phyloP scores from a whole-genome alignment of 2,888 invertebrate species.

The Heliothis peltigera region DNA sequence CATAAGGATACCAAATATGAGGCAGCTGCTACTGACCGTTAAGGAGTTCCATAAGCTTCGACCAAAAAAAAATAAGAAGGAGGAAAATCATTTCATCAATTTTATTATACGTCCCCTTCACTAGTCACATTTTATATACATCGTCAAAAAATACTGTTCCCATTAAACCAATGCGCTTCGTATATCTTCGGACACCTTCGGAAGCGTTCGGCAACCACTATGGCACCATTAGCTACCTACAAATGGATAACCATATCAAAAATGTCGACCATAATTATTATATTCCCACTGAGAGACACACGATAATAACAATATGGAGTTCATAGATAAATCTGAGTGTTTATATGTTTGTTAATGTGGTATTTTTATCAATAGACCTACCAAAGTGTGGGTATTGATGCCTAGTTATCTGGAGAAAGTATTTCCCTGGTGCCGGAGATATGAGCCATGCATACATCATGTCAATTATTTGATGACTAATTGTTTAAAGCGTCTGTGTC shows the following conservation, averaged over 20 bases:
- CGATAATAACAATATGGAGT: conserved; percentile 28
- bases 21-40: too few species aligned
- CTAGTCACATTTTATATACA: too few species aligned
- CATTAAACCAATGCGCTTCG: conserved; percentile 1
- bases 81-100: too few species aligned
- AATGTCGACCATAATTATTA: conserved; percentile 42
- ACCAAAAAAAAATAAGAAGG: too few species aligned
- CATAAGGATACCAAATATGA: too few species aligned
- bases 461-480: background rate
- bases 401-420: conserved; percentile 19
- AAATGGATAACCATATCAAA: conserved; percentile 33
- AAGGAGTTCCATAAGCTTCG: too few species aligned
- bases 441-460: conserved; percentile 1
- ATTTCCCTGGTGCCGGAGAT: conserved; percentile 20
- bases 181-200: background rate
- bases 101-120: too few species aligned
- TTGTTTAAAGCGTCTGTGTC: background rate
- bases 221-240: conserved; percentile 42
- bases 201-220: background rate
- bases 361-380: conserved; percentile 37
- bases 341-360: conserved; percentile 20
- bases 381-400: conserved; percentile 14
- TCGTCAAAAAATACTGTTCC: too few species aligned
- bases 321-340: conserved; percentile 46
- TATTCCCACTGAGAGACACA: conserved; percentile 10